phyloP scores from a whole-genome alignment of 92 coral and sea anemone genomes.

The Desmophyllum pertusum region DNA sequence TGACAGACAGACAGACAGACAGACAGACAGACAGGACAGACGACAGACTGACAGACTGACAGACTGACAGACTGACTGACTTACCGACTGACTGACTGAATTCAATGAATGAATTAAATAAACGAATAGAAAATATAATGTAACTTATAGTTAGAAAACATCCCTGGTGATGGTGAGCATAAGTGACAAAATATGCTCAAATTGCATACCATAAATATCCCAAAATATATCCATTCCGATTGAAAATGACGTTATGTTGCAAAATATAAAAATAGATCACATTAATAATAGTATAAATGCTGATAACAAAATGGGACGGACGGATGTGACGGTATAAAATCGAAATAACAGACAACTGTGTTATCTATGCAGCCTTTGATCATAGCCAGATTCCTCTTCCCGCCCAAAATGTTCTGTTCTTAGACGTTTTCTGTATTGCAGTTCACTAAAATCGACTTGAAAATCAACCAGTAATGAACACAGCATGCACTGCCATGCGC shows the following conservation, averaged over 20 bases:
- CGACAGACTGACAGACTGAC: too few relatives aligned
- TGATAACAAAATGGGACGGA: constrained; percentile 1
- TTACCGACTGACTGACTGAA: not conserved
- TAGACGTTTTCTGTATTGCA: not conserved
- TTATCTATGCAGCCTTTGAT: not conserved
- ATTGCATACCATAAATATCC: not conserved
- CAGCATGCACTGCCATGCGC: not conserved
- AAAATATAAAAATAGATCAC: not conserved
- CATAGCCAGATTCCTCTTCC: not conserved
- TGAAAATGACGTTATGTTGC: not conserved
- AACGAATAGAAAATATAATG: too few relatives aligned
- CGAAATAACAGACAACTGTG: constrained; percentile 2
- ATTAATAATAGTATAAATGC: too few relatives aligned
- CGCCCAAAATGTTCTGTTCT: not conserved
- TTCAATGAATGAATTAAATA: not conserved
- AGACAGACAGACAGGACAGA: not conserved
- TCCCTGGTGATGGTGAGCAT: too few relatives aligned
- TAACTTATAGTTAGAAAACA: too few relatives aligned
- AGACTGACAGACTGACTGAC: not conserved
- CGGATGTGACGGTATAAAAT: too few relatives aligned
- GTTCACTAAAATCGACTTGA: too few relatives aligned
- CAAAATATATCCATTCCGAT: not conserved
- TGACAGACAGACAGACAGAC: not conserved
- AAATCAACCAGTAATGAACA: not conserved
- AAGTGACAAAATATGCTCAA: too few relatives aligned